These are phyloP conservation scores for Spodoptera litura DNA, from an alignment of 1,140 invertebrate genomes.

Conservation along the genomic window DNA sequence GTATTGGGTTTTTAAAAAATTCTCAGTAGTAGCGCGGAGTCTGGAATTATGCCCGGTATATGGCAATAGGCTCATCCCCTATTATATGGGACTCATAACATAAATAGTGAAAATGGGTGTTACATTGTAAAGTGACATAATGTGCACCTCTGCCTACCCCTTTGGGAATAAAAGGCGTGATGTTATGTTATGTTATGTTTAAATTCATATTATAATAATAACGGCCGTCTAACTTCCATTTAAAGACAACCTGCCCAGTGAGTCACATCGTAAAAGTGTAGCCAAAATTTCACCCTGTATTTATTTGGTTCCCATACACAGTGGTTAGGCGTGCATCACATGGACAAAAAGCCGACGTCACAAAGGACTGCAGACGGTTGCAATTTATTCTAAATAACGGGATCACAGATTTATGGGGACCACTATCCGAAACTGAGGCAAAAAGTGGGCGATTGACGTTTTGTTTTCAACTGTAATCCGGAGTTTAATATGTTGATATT, in stretches of 20 bases:
- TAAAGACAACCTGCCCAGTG: not conserved
- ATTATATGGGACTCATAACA: too few relatives aligned
- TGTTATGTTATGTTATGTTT: too few relatives aligned
- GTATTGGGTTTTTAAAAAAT: too few relatives aligned
- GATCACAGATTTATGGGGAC: constrained; percentile 60
- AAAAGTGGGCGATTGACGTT: constrained; percentile 37
- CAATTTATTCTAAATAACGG: constrained; percentile 63
- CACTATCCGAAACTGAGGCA: constrained; percentile 35
- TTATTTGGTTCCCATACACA: constrained; percentile 36
- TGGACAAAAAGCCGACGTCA: constrained; percentile 55
- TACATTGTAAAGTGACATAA: too few relatives aligned
- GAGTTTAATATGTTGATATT: constrained; percentile 21
- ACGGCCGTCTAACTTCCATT: not conserved
- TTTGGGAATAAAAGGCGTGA: too few relatives aligned
- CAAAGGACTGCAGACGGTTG: constrained; percentile 57
- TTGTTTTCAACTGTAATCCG: constrained; percentile 40
- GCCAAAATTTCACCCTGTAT: constrained; percentile 32
- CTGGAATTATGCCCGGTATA: too few relatives aligned
- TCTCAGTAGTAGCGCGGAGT: too few relatives aligned
- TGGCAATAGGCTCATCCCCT: too few relatives aligned
- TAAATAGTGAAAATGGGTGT: too few relatives aligned
- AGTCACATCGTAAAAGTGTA: constrained; percentile 9
- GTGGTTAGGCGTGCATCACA: constrained; percentile 47
- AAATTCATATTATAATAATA: not conserved
- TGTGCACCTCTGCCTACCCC: too few relatives aligned